Evolutionary conservation across 2,113 vertebrate genomes (phyloP).

Genomic region (Strix uralensis): DNA sequence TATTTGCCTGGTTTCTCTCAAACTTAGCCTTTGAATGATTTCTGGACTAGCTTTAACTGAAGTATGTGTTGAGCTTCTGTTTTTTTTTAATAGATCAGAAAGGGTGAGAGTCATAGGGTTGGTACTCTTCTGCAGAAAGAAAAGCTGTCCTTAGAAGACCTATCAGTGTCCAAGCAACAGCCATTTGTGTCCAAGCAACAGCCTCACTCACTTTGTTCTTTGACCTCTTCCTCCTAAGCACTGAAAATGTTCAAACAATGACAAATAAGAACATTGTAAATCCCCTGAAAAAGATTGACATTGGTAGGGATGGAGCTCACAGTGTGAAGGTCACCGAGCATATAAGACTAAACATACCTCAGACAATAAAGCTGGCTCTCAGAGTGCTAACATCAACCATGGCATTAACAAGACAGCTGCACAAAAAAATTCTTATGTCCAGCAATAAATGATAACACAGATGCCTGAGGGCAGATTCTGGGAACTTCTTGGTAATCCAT

Average conservation of each 20-base stretch:
- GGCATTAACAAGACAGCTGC: neutral
- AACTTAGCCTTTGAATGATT: neutral
- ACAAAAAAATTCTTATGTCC: neutral
- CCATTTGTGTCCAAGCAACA: conserved; percentile 13
- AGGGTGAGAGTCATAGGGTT: neutral
- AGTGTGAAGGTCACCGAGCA: neutral
- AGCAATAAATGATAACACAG: neutral
- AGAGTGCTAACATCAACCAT: neutral
- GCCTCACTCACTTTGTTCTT: neutral
- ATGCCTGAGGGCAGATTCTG: neutral
- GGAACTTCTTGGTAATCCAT: neutral
- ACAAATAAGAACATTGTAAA: neutral
- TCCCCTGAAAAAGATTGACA: neutral
- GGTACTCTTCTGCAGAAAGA: neutral
- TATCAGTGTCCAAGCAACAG: neutral
- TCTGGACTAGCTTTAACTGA: neutral
- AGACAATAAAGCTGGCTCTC: neutral
- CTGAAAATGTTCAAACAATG: neutral
- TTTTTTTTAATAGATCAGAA: neutral
- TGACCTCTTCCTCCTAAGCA: neutral
- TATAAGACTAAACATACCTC: neutral
- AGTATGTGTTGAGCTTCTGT: neutral
- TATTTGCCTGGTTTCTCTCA: neutral
- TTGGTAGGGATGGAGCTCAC: neutral
- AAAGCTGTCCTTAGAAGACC: neutral